These are phyloP conservation scores for Scolopax bukidnonensis DNA, from an alignment of 2,797 vertebrate genomes.

Conservation along the genomic window DNA sequence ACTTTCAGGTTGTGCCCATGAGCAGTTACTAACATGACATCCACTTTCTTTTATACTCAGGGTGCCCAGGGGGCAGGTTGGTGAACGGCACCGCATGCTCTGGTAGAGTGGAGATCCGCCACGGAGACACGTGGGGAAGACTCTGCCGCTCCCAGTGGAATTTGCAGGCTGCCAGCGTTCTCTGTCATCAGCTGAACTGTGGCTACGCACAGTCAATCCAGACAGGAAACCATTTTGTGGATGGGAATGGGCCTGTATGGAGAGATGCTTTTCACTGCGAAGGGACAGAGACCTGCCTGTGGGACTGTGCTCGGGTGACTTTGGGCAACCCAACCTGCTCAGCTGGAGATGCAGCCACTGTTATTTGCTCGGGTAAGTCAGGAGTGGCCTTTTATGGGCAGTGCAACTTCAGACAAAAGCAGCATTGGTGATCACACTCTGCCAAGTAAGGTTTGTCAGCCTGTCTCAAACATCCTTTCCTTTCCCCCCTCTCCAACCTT, in stretches of 20 bases:
- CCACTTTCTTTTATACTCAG: not conserved
- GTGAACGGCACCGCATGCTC: conserved; percentile 58
- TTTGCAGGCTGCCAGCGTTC: conserved; percentile 57
- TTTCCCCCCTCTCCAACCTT: not conserved
- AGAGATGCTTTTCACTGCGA: conserved; percentile 64
- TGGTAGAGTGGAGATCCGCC: conserved; percentile 71
- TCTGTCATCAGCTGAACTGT: conserved; percentile 70
- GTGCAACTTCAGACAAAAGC: not conserved
- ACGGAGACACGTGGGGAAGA: conserved; percentile 35
- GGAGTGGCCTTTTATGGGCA: not conserved
- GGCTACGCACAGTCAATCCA: conserved; percentile 51
- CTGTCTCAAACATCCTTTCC: not conserved
- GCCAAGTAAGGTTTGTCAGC: not conserved
- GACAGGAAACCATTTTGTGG: not conserved
- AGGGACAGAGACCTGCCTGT: conserved; percentile 61
- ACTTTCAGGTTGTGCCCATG: not conserved
- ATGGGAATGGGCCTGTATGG: not conserved
- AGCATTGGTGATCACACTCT: not conserved
- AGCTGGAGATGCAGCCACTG: conserved; percentile 36
- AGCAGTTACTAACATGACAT: not conserved
- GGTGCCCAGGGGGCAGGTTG: conserved; percentile 37
- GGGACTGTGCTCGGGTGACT: conserved; percentile 40
- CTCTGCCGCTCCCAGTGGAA: conserved; percentile 70
- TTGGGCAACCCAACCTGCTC: conserved; percentile 60
- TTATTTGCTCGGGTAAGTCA: conserved; percentile 72